phyloP scores from a whole-genome alignment of 2,888 invertebrate species.

The Tricholauxania praeusta region DNA sequence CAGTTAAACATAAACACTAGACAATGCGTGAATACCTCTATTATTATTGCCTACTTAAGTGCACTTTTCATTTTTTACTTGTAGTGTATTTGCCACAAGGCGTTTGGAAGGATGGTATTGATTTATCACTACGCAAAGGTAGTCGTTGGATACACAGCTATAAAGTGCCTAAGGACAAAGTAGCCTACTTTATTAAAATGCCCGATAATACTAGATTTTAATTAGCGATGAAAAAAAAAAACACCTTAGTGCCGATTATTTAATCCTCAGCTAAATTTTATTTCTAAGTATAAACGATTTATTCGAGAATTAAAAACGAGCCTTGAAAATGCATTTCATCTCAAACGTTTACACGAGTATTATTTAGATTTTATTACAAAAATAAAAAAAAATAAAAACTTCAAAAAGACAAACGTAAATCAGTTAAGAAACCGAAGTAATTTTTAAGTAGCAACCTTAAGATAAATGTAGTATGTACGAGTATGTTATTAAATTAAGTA shows the following conservation, averaged over 20 bases:
- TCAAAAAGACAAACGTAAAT: not conserved
- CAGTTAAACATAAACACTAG: no score
- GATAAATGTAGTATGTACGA: no score
- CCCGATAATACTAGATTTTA: slow-evolving; percentile 85
- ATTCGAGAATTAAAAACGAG: no score
- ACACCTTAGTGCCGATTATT: slow-evolving; percentile 3
- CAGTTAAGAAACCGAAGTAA: no score
- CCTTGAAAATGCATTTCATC: not conserved
- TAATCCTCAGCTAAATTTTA: not conserved
- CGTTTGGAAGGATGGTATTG: slow-evolving; percentile 93
- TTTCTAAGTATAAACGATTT: no score
- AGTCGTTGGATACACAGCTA: slow-evolving; percentile 93
- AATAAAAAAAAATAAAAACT: slow-evolving; percentile 4
- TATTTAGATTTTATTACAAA: slow-evolving; percentile 28
- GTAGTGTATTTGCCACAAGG: slow-evolving; percentile 89
- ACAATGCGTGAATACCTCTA: not conserved
- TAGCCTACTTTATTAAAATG: slow-evolving; percentile 87
- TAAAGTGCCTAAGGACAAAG: slow-evolving; percentile 80
- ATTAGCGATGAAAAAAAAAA: slow-evolving; percentile 22
- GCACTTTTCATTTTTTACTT: slow-evolving; percentile 39
- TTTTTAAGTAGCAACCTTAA: no score
- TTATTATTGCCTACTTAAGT: not conserved
- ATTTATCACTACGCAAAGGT: slow-evolving; percentile 86
- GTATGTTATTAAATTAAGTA: slow-evolving; percentile 15
- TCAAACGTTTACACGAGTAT: slow-evolving; percentile 14